These are phyloP conservation scores for Tipula vernalis DNA, from an alignment of 2,888 invertebrate species.

Conservation along the genomic window DNA sequence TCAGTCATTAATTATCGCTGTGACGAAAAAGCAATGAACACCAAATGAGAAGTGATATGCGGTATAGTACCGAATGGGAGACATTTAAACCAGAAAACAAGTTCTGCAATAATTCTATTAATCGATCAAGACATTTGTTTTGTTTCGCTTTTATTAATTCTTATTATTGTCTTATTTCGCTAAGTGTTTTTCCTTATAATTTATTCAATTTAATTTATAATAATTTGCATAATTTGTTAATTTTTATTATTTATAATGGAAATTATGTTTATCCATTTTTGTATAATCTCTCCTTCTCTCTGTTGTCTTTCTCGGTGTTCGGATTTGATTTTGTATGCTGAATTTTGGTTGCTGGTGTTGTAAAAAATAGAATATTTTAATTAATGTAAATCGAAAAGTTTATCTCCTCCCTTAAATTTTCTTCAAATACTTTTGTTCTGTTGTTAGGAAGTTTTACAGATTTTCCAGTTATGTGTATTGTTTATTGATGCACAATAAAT, in stretches of 20 bases:
- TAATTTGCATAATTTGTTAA: not conserved
- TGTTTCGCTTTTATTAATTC: not conserved
- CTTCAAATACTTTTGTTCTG: not conserved
- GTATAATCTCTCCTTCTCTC: not conserved
- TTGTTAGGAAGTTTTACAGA: not conserved
- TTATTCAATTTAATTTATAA: not conserved
- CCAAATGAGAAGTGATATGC: not conserved
- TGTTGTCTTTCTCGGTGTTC: not conserved
- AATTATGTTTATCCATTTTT: not conserved
- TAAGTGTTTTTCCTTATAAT: not conserved
- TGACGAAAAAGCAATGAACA: not conserved
- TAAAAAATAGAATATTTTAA: not conserved
- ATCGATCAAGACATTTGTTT: not conserved
- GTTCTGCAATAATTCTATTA: not conserved
- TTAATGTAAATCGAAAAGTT: not conserved
- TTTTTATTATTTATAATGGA: not conserved
- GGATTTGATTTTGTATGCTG: not conserved
- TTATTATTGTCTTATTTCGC: not conserved
- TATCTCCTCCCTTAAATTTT: not conserved
- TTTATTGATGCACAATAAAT: not conserved
- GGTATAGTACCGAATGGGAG: too few species aligned
- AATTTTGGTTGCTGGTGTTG: not conserved
- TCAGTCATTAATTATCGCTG: not conserved
- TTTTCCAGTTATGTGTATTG: not conserved
- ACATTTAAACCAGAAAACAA: not conserved